Evolutionary conservation across 2,797 vertebrate species (phyloP).

Genomic region (Knipowitschia caucasica): DNA sequence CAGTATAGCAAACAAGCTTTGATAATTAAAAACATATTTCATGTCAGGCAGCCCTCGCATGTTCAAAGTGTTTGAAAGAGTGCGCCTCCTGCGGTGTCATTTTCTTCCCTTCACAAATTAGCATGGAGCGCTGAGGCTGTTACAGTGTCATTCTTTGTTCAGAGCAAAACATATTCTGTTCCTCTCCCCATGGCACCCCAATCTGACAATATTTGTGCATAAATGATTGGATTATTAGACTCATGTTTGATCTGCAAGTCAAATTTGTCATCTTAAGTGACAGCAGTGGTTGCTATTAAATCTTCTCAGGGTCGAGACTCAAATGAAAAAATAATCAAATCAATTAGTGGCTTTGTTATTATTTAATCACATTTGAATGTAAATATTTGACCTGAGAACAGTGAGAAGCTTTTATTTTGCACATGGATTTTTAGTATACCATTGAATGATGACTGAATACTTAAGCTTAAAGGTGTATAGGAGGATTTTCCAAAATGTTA

Average conservation of each 20-base stretch:
- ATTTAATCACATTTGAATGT: no score
- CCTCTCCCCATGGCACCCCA: background rate
- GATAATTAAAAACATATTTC: conserved; percentile 5
- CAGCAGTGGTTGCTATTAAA: no score
- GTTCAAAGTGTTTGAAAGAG: background rate
- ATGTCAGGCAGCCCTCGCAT: conserved; percentile 6
- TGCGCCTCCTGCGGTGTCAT: background rate
- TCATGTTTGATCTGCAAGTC: background rate
- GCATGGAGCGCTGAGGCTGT: background rate
- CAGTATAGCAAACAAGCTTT: background rate
- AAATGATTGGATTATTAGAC: background rate
- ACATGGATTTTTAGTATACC: no score
- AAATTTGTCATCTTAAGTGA: background rate
- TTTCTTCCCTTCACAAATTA: conserved; percentile 1
- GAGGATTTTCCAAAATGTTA: no score
- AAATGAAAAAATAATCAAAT: no score
- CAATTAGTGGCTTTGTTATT: no score
- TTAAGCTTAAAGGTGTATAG: no score
- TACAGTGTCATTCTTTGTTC: background rate
- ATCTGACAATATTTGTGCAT: background rate
- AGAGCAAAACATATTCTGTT: background rate
- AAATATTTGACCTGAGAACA: no score
- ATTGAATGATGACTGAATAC: no score
- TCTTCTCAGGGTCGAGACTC: no score
- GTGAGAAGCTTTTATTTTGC: no score